These are phyloP conservation scores for Parasteatoda tepidariorum DNA, from an alignment of 1,140 invertebrate genomes.

Conservation along the genomic window DNA sequence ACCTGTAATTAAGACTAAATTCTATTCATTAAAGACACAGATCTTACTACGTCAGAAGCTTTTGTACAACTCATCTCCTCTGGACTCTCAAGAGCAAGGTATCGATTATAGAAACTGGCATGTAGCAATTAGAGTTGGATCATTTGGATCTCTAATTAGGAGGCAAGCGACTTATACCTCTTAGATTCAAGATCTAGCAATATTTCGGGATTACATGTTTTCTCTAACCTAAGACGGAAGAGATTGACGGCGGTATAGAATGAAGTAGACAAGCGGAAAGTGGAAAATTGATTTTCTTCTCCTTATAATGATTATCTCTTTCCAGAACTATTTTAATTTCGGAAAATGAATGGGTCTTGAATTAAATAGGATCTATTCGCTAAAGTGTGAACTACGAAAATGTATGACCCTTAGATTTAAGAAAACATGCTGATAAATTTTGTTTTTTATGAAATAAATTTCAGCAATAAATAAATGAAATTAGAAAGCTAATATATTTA, in stretches of 20 bases:
- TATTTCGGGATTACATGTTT: not conserved
- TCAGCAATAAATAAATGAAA: too few species aligned
- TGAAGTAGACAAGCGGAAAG: not conserved
- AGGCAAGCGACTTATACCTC: not conserved
- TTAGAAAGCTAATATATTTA: too few species aligned
- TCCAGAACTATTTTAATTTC: too few species aligned
- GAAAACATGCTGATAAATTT: too few species aligned
- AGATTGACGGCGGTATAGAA: not conserved
- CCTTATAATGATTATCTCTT: not conserved
- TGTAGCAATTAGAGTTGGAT: constrained; percentile 10
- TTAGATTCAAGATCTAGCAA: not conserved
- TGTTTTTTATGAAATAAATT: too few species aligned
- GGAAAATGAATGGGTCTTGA: too few species aligned
- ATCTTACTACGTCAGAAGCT: too few species aligned
- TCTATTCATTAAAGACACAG: too few species aligned
- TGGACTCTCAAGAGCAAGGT: not conserved
- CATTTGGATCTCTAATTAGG: constrained; percentile 3
- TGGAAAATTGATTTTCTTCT: not conserved
- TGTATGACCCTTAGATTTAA: too few species aligned
- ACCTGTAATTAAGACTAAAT: too few species aligned
- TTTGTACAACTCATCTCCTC: not conserved
- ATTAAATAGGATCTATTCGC: too few species aligned
- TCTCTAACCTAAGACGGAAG: not conserved
- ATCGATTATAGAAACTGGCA: not conserved
- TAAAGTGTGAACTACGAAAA: too few species aligned